Evolutionary conservation across 2,888 invertebrate species (phyloP).

Genomic region (Eupelmus urozonus): DNA sequence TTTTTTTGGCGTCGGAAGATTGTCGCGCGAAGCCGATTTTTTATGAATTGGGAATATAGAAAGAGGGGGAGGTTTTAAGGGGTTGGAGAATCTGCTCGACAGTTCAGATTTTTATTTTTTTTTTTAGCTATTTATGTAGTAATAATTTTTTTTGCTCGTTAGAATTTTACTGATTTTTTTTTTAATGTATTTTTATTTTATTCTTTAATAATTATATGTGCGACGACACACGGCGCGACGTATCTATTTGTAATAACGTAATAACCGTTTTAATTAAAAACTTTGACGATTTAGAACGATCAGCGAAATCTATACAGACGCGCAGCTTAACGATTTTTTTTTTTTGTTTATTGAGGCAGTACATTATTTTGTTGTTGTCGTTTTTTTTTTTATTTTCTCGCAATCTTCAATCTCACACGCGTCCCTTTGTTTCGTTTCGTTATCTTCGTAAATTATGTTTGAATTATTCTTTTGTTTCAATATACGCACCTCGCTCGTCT

Average conservation of each 20-base stretch:
- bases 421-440: conserved; percentile 6
- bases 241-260: conserved; percentile 5
- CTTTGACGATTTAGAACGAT: conserved; percentile 40
- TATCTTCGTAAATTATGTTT: not conserved
- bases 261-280: conserved; percentile 43
- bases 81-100: conserved; percentile 21
- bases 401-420: conserved; percentile 1
- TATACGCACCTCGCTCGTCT: conserved; percentile 1
- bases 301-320: conserved; percentile 43
- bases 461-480: not conserved
- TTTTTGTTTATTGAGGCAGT: conserved; percentile 53
- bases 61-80: conserved; percentile 21
- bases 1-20: conserved; percentile 50
- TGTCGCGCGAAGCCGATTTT: conserved; percentile 55
- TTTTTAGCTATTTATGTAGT: conserved; percentile 21
- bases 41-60: conserved; percentile 19
- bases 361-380: conserved; percentile 55
- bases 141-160: conserved; percentile 36
- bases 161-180: conserved; percentile 12
- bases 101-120: conserved; percentile 26
- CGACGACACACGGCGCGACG: conserved; percentile 12
- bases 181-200: not conserved
- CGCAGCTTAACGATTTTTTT: conserved; percentile 51
- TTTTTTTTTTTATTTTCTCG: conserved; percentile 12
- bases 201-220: not conserved